Conservation (phyloP, 2,797 vertebrate species). For the Acipenser ruthenus region DNA sequence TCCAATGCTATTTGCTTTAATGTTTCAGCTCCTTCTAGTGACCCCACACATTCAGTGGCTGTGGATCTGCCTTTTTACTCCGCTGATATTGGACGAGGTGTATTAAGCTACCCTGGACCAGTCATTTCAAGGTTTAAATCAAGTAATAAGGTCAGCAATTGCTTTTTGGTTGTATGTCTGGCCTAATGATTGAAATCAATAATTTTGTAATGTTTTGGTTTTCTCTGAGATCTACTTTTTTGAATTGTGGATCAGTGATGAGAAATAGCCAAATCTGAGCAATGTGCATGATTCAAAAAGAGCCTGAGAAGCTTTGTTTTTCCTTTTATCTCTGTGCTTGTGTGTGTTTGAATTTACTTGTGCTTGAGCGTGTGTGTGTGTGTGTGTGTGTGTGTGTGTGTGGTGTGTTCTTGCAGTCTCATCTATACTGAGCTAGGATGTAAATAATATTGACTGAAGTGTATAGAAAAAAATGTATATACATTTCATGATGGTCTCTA, state of each 20-base stretch:
- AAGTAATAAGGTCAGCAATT: conserved; percentile 41
- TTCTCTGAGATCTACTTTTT: conserved; percentile 66
- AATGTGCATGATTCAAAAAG: conserved; percentile 59
- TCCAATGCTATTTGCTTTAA: no score
- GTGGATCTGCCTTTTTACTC: conserved; percentile 23
- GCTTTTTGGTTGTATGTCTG: not conserved
- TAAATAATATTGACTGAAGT: conserved; percentile 45
- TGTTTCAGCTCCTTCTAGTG: not conserved
- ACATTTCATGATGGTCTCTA: conserved; percentile 68
- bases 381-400: not conserved
- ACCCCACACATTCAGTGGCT: conserved; percentile 1
- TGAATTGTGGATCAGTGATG: conserved; percentile 67
- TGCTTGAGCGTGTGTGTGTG: not conserved
- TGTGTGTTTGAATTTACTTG: not conserved
- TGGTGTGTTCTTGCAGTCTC: not conserved
- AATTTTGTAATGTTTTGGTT: not conserved
- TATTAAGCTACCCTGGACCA: conserved; percentile 21
- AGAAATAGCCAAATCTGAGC: conserved; percentile 85
- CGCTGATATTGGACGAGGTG: conserved; percentile 34
- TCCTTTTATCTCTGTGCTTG: no score
- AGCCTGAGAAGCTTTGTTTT: conserved; percentile 60
- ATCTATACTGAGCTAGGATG: conserved; percentile 55
- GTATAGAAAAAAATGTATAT: conserved; percentile 27
- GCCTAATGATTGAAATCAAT: no score
- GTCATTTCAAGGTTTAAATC: conserved; percentile 18